Evolutionary conservation across 1,140 invertebrate species (phyloP), one percentile per base, ranked within the genome.

Genomic region (Triops cancriformis): DNA sequence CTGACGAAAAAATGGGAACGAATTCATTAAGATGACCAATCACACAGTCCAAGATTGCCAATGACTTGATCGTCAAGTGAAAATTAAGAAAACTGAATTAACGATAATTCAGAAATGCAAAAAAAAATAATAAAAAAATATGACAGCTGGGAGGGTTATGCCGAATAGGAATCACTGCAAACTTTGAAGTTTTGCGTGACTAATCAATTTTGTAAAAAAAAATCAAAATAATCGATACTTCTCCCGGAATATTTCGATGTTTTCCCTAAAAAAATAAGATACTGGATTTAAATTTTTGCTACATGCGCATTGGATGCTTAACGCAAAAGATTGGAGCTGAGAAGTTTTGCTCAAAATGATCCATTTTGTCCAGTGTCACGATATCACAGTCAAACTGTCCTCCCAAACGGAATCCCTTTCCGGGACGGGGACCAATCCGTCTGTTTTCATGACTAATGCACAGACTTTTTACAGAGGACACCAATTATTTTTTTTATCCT

Each of bases 361-460:
- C 51, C 51, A 14, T 37, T 37, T 37, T 37, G 7, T 64, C 51
- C 51, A 64, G 51, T 64, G 51, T 64, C 51, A 64, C 51, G 51
- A 64, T 64, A 64, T 64, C 51, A 64, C 51, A 64, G 51, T 64
- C 51, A 64, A 64, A 64, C 51, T 23, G 51, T 64, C 51, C 51
- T 64, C 51, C 51, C 31, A 37, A 37, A 64, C 51, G 51, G 51
- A 64, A 64, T 64, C 51, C 51, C 51, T 64, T 64, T 5, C 5
- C 18, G 51, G 51, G 51, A 64, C 5, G 51, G 51, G 51, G 51
- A 64, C 14, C 51, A 64, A 64, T 64, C 51, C 51, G 51, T 64
- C 51, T 64, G 51, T 64, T 64, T 64, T 64, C 51, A 64, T 64
- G 51, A 64, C 51, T 64, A 64, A 64, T 64, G 51, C 51, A 64